Base-by-base conservation (phyloP, 2,113 vertebrate species). In the Rynchops niger region DNA sequence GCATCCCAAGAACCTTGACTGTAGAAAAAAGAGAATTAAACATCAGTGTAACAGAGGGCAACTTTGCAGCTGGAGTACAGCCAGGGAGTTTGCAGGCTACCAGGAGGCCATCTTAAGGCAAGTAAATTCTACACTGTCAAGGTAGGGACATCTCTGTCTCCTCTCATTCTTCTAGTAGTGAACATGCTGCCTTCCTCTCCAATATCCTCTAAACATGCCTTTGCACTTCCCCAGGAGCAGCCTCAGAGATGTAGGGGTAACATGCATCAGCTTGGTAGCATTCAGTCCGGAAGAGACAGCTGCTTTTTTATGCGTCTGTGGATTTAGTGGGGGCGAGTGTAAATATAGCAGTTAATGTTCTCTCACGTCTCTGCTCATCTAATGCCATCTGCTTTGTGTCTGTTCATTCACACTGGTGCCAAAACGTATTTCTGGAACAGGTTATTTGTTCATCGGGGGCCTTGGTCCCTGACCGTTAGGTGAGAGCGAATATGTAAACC, bases 331-430 rank as follows among this genome's bases (percentile, higher is more conserved):
- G 82, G 70, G 69, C 5, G n/a, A 86, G 45, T 83, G 67, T 80
- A 94, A 95, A 94, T 96, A 95, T 90, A 97, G 90, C 88, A 88
- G 86, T 78, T 92, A 86, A 93, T 88, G 76, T 93, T 94, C 90
- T 77, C 61, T 90, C 72, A 40, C 1, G 13, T 90, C 90, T 66
- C 88, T 94, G 61, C 78, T 94, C 72, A 15, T 93, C 86, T 63
- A 30, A 27, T 70, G 65, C 95, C 94, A 92, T 94, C 94, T 97
- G 92, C 67, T 95, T 94, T 65, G 52, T 72, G 95, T 93, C 92
- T 84, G 2, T 89, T 95, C 93, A 82, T 94, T 96, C 92, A 95
- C 70, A 36, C 38, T 71, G 50, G 56, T 96, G 93, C 77, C 91
- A 95, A 58, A 81, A 73, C 5, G 1, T 73, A 69, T 90, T 95